These are phyloP conservation scores for Drosophila mauritiana DNA, from an alignment of 1,140 invertebrate species.

Conservation along the genomic window DNA sequence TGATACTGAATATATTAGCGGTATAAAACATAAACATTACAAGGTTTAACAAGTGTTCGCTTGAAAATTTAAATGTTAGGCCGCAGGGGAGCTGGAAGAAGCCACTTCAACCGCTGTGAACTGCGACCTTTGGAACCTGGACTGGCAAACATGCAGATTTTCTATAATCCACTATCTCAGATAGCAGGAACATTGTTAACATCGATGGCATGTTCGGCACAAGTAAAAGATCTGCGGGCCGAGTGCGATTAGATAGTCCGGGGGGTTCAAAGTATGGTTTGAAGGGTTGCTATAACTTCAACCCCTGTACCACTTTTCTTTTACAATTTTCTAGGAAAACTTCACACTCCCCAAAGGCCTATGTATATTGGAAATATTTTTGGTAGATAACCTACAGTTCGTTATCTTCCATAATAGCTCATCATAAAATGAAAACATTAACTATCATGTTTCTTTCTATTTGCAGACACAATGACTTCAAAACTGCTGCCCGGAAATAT, in stretches of 20 bases:
- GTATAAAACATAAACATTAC: slow-evolving; percentile 12
- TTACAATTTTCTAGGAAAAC: not conserved
- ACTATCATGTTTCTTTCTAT: not conserved
- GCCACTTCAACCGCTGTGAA: slow-evolving; percentile 12
- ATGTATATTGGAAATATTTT: not conserved
- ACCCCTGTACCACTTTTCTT: not conserved
- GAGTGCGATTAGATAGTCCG: slow-evolving; percentile 30
- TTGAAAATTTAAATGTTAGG: not conserved
- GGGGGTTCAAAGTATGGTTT: slow-evolving; percentile 32
- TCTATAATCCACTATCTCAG: slow-evolving; percentile 27
- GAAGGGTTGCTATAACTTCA: slow-evolving; percentile 13
- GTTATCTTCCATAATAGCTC: not conserved
- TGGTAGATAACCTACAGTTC: not conserved
- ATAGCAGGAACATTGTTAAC: slow-evolving; percentile 28
- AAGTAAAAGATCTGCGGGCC: slow-evolving; percentile 9
- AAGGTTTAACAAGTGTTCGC: not conserved
- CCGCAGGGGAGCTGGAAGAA: not conserved
- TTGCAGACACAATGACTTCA: slow-evolving; percentile 59
- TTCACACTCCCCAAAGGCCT: not conserved
- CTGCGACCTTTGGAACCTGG: slow-evolving; percentile 73
- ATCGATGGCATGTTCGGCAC: slow-evolving; percentile 3
- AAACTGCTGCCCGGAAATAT: slow-evolving; percentile 73
- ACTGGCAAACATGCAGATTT: slow-evolving; percentile 39
- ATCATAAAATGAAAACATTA: not conserved
- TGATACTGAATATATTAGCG: not conserved